Evolutionary conservation across 2,888 invertebrate species (phyloP), one percentile per base, ranked within the genome.

Genomic region (Phoenoteleia sp.): DNA sequence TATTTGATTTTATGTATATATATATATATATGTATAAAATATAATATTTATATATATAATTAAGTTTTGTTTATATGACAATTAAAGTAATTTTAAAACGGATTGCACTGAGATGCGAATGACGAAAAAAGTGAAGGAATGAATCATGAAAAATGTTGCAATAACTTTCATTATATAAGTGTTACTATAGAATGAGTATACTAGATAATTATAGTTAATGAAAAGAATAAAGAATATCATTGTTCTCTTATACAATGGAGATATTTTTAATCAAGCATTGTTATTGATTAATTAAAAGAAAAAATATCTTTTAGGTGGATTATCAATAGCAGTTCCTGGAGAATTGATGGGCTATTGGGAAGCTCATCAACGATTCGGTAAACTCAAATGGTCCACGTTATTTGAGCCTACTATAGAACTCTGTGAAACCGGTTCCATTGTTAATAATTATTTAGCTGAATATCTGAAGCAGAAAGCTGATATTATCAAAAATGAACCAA

Each of bases 261-360:
- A 27, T 27, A n/a, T n/a, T n/a, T n/a, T n/a, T n/a, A n/a, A n/a
- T n/a, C n/a, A n/a, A n/a, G 27, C 27, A 27, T 5, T 6, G 27
- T 27, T 33, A 11, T 27, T 33, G 11, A 9, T 33, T 33, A 9
- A 6, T 33, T 33, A 33, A 33, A 3, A 33, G 27, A 5, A 5
- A 33, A 33, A 7, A 7, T 33, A 33, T 9, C 9, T 52, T 60
- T n/a, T 15, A 94, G 96, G 96, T 86, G 96, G 96, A 0, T 94
- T 96, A 87, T 95, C 98, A 0, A 95, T 97, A 13, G 99, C 96
- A 13, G 97, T 99, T n/a, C 99, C 99, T 0, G 98, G 98, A 7
- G 99, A 99, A 94, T 93, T 99, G 15, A 94, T 95, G 74, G 99
- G 99, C 1, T 98, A 98, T 93, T 96, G 97, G 95, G 96, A 95